Evolutionary conservation across 2,113 vertebrate genomes (phyloP), one percentile per base, ranked within the genome.

Genomic region (Gavia stellata): DNA sequence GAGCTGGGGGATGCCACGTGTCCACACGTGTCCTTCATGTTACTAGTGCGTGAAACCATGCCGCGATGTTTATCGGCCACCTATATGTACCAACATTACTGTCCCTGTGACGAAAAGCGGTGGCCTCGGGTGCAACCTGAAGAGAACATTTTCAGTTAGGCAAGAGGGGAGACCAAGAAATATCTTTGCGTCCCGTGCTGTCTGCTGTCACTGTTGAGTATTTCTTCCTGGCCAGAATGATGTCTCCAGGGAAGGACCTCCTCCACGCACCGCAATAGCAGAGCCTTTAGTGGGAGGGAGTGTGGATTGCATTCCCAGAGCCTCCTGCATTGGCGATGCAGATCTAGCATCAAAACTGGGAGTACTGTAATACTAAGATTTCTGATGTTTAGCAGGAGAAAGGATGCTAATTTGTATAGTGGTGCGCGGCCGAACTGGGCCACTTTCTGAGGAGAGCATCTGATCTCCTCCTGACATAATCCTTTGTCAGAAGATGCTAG

Each of bases 21-120:
- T 40, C 38, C 33, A 31, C 17, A 6, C 2, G 2, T 4, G 2
- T 33, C 34, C 58, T 72, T 52, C 7, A 0, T 25, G 40, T 20
- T n/a, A 10, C 38, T 33, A 12, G 15, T 24, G 44, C 1, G 2
- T 52, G 72, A 66, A 72, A 53, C 36, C 24, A 12, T 4, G 24
- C 31, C 1, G 0, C 21, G 8, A 19, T 4, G 12, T 23, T 50
- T 38, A 21, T 24, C 4, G 6, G 16, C 40, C 1, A 3, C 53
- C 67, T 14, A 4, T 4, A 33, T 7, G 1, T 25, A 17, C 31
- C 38, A 5, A 10, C 2, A 3, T 55, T 55, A 55, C 17, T 38
- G 38, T 26, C 12, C 6, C 16, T 20, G 40, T 10, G 17, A 25
- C 38, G 31, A 42, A 47, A 67, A 73, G 14, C 12, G 26, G 29